Evolutionary conservation across 2,113 vertebrate species (phyloP).

Genomic region (Todiramphus chloris): DNA sequence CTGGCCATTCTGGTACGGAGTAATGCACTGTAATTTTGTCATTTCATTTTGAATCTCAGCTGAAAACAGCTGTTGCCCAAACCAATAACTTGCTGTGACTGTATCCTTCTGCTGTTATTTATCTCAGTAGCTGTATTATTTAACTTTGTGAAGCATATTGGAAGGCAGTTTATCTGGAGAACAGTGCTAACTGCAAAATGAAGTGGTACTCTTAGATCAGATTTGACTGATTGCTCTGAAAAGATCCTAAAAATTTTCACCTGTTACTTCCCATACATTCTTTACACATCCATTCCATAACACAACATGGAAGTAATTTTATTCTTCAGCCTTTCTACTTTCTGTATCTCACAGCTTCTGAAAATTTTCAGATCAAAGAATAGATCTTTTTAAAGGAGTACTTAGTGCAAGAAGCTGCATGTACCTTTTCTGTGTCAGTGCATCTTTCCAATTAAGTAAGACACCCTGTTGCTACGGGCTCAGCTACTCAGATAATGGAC

Average conservation of each 20-base stretch:
- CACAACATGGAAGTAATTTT: neutral
- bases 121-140: conserved; percentile 9
- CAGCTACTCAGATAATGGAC: conserved; percentile 8
- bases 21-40: neutral
- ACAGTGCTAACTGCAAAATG: neutral
- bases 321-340: neutral
- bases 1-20: neutral
- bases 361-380: conserved; percentile 14
- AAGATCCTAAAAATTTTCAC: conserved; percentile 18
- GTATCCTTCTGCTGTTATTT: conserved; percentile 19
- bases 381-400: neutral
- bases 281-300: neutral
- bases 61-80: neutral
- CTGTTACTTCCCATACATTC: neutral
- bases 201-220: conserved; percentile 42
- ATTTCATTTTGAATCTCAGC: neutral
- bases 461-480: conserved; percentile 18
- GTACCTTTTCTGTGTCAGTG: neutral
- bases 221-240: conserved; percentile 39
- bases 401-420: neutral
- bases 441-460: conserved; percentile 57
- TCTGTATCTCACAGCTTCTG: neutral
- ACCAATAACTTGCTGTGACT: neutral
- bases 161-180: conserved; percentile 9
- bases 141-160: conserved; percentile 10